Conservation (phyloP, 2,113 vertebrate species). For the Nymphicus hollandicus region DNA sequence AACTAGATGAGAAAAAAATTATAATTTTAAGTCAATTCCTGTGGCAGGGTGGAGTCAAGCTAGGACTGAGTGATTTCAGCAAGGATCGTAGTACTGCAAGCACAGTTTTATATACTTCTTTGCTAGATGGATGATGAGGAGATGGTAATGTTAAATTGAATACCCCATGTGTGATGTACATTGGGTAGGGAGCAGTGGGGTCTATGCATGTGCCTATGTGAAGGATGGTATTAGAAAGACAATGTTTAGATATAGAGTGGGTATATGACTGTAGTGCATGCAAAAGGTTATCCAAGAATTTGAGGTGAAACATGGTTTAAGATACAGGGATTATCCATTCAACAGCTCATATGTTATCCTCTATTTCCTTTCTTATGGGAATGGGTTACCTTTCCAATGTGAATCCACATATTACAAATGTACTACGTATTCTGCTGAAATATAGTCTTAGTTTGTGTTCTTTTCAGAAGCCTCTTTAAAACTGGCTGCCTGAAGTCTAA, state of each 20-base stretch:
- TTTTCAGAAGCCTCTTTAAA: slow-evolving; percentile 12
- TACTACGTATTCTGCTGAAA: neutral
- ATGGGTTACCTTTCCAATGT: fast-evolving
- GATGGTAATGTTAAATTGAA: neutral
- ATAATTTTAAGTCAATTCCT: neutral
- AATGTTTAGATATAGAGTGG: neutral
- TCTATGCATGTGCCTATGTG: fast-evolving
- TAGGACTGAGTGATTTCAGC: neutral
- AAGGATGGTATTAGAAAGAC: neutral
- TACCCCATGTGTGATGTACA: neutral
- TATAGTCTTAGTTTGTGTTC: neutral
- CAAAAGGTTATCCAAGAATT: neutral
- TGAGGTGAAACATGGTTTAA: neutral
- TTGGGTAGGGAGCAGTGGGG: neutral
- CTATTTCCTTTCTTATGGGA: neutral
- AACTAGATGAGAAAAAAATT: neutral
- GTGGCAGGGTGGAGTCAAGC: neutral
- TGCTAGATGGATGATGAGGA: neutral
- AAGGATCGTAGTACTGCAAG: neutral
- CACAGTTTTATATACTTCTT: neutral
- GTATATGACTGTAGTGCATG: fast-evolving
- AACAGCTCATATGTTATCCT: neutral
- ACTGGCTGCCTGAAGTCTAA: neutral
- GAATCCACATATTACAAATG: neutral
- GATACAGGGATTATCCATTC: neutral